These are phyloP conservation scores for Drosophila subquinaria DNA, from an alignment of 2,888 invertebrate genomes.

Conservation along the genomic window DNA sequence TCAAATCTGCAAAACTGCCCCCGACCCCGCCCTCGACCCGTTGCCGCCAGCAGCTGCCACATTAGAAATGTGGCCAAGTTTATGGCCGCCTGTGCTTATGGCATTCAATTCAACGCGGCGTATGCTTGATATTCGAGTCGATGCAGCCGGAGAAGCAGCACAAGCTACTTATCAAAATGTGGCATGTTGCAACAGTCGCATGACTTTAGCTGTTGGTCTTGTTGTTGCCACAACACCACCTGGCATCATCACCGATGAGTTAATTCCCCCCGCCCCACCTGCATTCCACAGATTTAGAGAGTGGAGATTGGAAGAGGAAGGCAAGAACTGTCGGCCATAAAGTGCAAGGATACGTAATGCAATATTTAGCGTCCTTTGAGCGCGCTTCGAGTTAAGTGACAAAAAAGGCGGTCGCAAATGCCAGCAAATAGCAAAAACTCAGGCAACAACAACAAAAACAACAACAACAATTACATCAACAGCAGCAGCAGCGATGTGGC, in stretches of 20 bases:
- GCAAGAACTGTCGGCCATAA: constrained; percentile 59
- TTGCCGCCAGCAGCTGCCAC: background rate
- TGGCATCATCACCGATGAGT: constrained; percentile 46
- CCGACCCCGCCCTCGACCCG: background rate
- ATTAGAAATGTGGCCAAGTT: constrained; percentile 48
- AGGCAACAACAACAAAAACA: constrained; percentile 8
- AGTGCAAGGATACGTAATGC: constrained; percentile 79
- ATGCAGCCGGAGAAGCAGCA: constrained; percentile 4
- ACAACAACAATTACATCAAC: background rate
- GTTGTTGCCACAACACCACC: constrained; percentile 21
- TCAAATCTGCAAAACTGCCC: constrained; percentile 35
- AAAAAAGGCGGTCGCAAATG: constrained; percentile 48
- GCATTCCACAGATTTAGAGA: background rate
- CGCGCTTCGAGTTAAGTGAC: constrained; percentile 75
- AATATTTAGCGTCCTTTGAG: constrained; percentile 80
- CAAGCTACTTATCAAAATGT: constrained; percentile 48
- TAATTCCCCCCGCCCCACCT: constrained; percentile 28
- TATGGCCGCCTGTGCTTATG: constrained; percentile 27
- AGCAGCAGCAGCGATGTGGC: constrained; percentile 9
- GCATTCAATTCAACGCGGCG: constrained; percentile 45
- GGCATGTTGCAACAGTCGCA: constrained; percentile 23
- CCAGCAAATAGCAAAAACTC: constrained; percentile 14
- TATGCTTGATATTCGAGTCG: constrained; percentile 54
- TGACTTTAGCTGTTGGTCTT: background rate
- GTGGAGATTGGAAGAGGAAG: background rate